phyloP scores from a whole-genome alignment of 2,113 vertebrate genomes.

The Vulpes ferrilata region DNA sequence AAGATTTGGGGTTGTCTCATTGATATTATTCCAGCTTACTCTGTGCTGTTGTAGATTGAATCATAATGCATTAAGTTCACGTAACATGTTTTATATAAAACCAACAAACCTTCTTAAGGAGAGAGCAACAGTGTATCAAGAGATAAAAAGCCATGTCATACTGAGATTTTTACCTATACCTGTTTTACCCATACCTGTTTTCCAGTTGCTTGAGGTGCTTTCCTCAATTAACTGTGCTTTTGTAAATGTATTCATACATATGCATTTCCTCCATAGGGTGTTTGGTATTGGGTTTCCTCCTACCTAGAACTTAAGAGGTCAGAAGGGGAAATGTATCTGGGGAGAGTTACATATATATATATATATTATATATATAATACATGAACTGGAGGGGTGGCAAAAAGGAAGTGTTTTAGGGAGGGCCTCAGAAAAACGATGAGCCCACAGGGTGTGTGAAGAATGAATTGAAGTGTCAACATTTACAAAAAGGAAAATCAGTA shows the following conservation, averaged over 20 bases:
- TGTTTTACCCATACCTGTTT: constrained; percentile 59
- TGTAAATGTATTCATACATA: constrained; percentile 34
- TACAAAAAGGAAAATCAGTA: not conserved
- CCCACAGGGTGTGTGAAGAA: not conserved
- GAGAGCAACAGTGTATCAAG: constrained; percentile 46
- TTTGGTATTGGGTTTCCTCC: not conserved
- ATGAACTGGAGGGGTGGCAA: not conserved
- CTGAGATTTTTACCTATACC: constrained; percentile 37
- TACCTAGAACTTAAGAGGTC: not conserved
- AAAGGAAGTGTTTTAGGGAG: not conserved
- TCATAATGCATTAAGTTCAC: not conserved
- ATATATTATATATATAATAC: not conserved
- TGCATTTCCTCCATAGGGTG: not conserved
- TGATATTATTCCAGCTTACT: not conserved
- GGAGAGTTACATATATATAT: not conserved
- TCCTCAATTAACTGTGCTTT: constrained; percentile 73
- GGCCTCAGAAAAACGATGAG: not conserved
- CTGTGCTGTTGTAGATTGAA: not conserved
- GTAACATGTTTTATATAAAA: not conserved
- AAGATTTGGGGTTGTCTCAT: constrained; percentile 54
- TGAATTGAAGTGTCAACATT: not conserved
- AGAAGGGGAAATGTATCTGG: not conserved
- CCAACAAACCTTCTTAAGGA: not conserved
- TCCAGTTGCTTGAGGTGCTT: constrained; percentile 55
- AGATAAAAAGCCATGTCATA: not conserved